These are phyloP conservation scores for Chelmon rostratus DNA, from an alignment of 2,797 vertebrate genomes.

Conservation along the genomic window DNA sequence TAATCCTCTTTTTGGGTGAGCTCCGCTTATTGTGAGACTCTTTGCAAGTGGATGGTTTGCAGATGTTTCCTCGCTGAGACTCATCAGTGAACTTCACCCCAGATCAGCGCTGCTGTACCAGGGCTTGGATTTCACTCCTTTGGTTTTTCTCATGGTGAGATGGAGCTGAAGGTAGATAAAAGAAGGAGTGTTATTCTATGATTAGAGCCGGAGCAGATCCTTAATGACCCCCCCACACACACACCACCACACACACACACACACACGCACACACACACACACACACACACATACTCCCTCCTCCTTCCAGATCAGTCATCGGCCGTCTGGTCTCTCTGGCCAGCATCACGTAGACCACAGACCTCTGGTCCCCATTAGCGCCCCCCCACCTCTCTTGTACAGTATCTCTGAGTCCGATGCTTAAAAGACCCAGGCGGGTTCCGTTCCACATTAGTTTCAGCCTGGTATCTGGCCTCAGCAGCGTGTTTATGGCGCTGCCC, in stretches of 20 bases:
- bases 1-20: constrained; percentile 57
- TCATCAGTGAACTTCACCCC: constrained; percentile 63
- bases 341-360: constrained; percentile 79
- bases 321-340: constrained; percentile 77
- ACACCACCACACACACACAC: too few relatives aligned
- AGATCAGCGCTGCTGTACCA: constrained; percentile 20
- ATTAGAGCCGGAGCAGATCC: constrained; percentile 78
- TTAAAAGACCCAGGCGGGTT: constrained; percentile 70
- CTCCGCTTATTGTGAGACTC: constrained; percentile 41
- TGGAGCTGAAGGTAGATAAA: constrained; percentile 73
- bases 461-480: constrained; percentile 63
- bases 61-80: constrained; percentile 73
- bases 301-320: constrained; percentile 79
- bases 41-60: constrained; percentile 74
- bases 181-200: constrained; percentile 77
- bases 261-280: too few relatives aligned
- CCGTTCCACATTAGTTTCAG: constrained; percentile 75
- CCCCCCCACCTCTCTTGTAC: constrained; percentile 34
- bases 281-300: constrained; percentile 15
- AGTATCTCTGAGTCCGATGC: constrained; percentile 70
- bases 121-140: constrained; percentile 55
- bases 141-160: constrained; percentile 67
- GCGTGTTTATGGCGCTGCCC: constrained; percentile 73
- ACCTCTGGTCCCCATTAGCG: constrained; percentile 84
- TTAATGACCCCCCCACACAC: constrained; percentile 66